These are phyloP conservation scores for Heliconius congener DNA, from an alignment of 1,140 invertebrate genomes.

Conservation along the genomic window DNA sequence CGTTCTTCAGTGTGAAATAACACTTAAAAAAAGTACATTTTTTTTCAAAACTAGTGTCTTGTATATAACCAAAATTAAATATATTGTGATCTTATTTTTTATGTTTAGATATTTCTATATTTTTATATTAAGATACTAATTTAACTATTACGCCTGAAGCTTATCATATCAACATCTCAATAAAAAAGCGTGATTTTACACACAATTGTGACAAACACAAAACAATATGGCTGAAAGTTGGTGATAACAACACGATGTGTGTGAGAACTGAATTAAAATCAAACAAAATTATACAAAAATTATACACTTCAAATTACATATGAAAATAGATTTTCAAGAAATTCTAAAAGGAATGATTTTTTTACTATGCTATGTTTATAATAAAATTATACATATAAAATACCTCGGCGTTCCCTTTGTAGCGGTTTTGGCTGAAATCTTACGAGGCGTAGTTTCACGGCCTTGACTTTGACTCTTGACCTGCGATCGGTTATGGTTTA, in stretches of 20 bases:
- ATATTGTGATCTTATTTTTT: no score
- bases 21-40: no score
- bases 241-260: background rate
- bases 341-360: background rate
- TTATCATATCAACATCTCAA: background rate
- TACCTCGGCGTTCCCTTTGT: slow-evolving; percentile 75
- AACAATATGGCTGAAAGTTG: slow-evolving; percentile 40
- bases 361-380: background rate
- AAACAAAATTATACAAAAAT: background rate
- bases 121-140: no score
- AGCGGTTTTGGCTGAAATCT: slow-evolving; percentile 74
- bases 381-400: slow-evolving; percentile 36
- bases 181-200: slow-evolving; percentile 1
- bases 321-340: background rate
- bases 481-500: slow-evolving; percentile 37
- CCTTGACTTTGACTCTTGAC: slow-evolving; percentile 72
- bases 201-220: slow-evolving; percentile 19
- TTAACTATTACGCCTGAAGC: background rate
- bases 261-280: background rate
- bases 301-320: background rate
- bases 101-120: no score
- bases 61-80: no score
- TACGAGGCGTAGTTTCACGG: slow-evolving; percentile 74
- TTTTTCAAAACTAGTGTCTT: no score
- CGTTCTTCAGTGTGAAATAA: no score